Evolutionary conservation across 2,113 vertebrate genomes (phyloP), one percentile per base, ranked within the genome.

Genomic region (Pyrgilauda ruficollis): DNA sequence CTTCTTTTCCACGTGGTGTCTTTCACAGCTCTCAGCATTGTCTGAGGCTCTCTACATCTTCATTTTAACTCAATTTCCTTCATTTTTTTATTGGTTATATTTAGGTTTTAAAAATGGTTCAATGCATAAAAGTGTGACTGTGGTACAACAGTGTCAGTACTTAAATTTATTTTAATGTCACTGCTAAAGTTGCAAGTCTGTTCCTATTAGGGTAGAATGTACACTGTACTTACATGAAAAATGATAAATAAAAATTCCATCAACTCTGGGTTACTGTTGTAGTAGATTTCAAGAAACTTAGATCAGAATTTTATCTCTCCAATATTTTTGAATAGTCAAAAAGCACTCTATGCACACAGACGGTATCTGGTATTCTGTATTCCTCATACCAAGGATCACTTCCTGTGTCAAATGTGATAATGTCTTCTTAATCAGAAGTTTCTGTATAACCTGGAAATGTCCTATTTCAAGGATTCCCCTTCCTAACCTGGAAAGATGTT

Each of bases 31-130:
- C 20, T 92, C 61, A 61, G n/a, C 31, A 8, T 47, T 70, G 3
- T 53, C 23, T 52, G 52, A 50, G 26, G 13, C 20, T 77, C 19
- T 81, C 44, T 52, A 0, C 19, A 31, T 37, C 26, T 77, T 91
- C 1, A 1, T 74, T 89, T 87, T 61, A 77, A 35, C 58, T 70
- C 37, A 4, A 15, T 70, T 61, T 68, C 31, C 22, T 50, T 72
- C 50, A 15, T 81, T 89, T 88, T 87, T 88, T 14, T 56, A 12
- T 88, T 72, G 26, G 13, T 74, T 47, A 13, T 37, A 10, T 59
- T 89, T 1, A 10, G 14, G 55, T 76, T 75, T 11, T 1, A 8
- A 53, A n/a, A 84, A 68, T 4, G 0, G 0, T 81, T 81, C 66
- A 77, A 53, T 74, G 10, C 13, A 14, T 69, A 31, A 62, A 72